Base-by-base conservation (phyloP, 1,140 invertebrate genomes). In the Anadara kagoshimensis region DNA sequence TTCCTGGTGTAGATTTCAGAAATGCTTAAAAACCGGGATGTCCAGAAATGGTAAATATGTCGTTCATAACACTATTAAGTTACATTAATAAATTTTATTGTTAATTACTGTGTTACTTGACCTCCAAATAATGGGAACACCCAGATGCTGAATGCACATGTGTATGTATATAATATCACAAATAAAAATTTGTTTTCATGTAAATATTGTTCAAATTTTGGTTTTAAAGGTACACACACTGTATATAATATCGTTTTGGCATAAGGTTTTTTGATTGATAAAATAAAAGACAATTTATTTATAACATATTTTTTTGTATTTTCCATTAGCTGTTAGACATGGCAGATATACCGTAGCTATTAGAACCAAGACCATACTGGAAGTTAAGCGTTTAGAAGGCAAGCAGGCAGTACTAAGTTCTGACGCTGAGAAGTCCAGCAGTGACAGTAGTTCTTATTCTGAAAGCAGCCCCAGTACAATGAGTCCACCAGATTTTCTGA, bases 21-120 rank as follows among this genome's bases (percentile, higher is more conserved):
- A 85, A 76, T 88, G 86, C 72, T 54, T 84, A 4, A 67, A 62
- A 16, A 70, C 86, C n/a, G 86, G 86, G 5, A 88, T 88, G 86
- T 85, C 84, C 2, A 85, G 83, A 76, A 78, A 79, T 67, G 86
- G 86, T 86, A 18, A n/a, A 75, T 51, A 69, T 59, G n/a, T 24
- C 18, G 22, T n/a, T n/a, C n/a, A n/a, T n/a, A n/a, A n/a, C n/a
- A n/a, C 43, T 12, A 68, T n/a, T 5, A 24, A 49, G 10, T 24
- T 22, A 11, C 7, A 36, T 29, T 26, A 24, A 51, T 53, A 1
- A 26, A 54, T n/a, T 22, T 11, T 22, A 45, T 24, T 26, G 8
- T 63, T 63, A 47, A 47, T 10, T 47, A 10, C 45, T 10, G 45
- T 10, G 8, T 47, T 8, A 16, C 16, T 47, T 47, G 8, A 8